Conservation (phyloP, 2,888 invertebrate species). For the Tuberolachnus salignus region DNA sequence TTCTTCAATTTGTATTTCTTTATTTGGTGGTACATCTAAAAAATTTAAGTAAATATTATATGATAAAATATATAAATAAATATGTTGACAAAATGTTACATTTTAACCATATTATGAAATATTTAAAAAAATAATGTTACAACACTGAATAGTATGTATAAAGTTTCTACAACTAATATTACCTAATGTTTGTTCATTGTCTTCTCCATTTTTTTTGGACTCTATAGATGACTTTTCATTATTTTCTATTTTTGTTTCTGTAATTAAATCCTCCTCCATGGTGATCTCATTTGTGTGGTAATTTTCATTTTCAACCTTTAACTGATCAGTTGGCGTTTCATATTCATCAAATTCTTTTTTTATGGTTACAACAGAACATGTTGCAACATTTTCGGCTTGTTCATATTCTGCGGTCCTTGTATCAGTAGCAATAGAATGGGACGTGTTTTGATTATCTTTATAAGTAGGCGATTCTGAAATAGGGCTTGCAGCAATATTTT, state of each 20-base stretch:
- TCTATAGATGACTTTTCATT: neutral
- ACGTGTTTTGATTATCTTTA: neutral
- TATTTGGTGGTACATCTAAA: neutral
- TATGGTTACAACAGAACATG: too few relatives aligned
- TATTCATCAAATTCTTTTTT: neutral
- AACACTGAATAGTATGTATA: neutral
- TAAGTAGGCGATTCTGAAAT: neutral
- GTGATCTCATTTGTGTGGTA: neutral
- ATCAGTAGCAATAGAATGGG: neutral
- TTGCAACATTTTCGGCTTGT: neutral
- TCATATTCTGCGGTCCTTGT: neutral
- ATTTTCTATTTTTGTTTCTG: neutral
- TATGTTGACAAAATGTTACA: too few relatives aligned
- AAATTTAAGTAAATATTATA: neutral
- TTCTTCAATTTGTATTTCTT: conserved; percentile 13
- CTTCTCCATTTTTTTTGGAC: neutral
- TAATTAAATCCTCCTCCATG: neutral
- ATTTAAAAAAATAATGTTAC: neutral
- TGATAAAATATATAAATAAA: neutral
- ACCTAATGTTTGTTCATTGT: conserved; percentile 1
- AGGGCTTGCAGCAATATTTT: neutral
- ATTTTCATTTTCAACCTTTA: neutral
- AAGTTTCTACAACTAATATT: neutral
- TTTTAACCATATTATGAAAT: neutral
- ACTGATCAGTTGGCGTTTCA: neutral